A percentile compares a stretch with the other conserved stretches of the same genome.
Conservation (phyloP, 2,797 vertebrate species). For the Pogoniulus pusillus region DNA sequence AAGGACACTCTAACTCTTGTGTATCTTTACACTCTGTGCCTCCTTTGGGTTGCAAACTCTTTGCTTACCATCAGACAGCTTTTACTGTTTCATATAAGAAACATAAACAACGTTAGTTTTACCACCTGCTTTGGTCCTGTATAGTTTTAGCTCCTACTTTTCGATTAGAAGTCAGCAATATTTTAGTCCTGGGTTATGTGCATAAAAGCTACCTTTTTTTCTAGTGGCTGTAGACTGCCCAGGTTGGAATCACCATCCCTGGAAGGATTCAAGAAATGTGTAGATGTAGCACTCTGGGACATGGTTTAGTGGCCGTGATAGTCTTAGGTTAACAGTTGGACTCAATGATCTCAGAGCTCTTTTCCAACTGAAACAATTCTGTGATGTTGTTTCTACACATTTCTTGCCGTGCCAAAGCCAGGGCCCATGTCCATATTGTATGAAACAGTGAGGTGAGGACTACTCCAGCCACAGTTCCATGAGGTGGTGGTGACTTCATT, state of each 20-base stretch:
- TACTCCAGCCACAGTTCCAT: neutral
- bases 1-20: neutral
- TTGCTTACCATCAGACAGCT: neutral
- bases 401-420: too few species aligned
- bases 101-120: neutral
- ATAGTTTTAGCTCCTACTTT: neutral
- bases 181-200: neutral
- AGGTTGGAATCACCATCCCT: too few species aligned
- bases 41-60: neutral
- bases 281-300: too few species aligned
- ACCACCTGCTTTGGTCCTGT: neutral
- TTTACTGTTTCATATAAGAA: neutral
- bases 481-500: neutral
- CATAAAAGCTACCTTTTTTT: neutral
- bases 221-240: neutral
- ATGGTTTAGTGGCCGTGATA: too few species aligned
- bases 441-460: rapidly evolving
- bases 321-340: too few species aligned
- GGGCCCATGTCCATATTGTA: rapidly evolving
- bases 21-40: rapidly evolving
- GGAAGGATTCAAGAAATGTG: too few species aligned
- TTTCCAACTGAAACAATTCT: too few species aligned
- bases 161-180: neutral
- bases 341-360: too few species aligned
- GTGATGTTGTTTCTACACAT: too few species aligned